These are phyloP conservation scores for Carapus acus DNA, from an alignment of 2,797 vertebrate species.

Conservation along the genomic window DNA sequence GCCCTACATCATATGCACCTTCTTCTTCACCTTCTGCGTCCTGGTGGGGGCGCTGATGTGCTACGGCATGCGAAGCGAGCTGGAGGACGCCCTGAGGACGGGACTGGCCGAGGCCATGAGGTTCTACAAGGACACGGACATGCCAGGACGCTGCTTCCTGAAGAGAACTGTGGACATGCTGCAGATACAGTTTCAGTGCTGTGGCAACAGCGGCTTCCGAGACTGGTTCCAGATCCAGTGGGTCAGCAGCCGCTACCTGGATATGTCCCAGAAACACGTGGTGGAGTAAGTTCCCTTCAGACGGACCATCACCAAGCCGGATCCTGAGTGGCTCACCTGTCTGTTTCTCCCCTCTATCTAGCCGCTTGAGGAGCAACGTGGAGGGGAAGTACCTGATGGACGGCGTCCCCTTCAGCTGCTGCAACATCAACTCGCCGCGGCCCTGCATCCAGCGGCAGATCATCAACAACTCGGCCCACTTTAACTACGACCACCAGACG, in stretches of 20 bases:
- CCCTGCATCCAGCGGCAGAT: constrained; percentile 88
- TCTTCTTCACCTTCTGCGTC: constrained; percentile 87
- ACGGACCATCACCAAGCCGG: neutral
- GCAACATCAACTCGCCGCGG: constrained; percentile 82
- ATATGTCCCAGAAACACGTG: constrained; percentile 82
- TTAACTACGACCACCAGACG: constrained; percentile 81
- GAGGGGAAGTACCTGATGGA: constrained; percentile 84
- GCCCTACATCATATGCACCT: constrained; percentile 85
- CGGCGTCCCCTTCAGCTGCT: constrained; percentile 90
- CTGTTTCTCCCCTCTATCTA: constrained; percentile 38
- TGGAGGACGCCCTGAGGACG: constrained; percentile 79
- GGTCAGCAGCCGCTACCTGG: constrained; percentile 85
- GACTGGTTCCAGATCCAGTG: constrained; percentile 95
- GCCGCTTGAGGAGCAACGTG: constrained; percentile 82
- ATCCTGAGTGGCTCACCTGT: neutral
- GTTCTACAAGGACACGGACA: constrained; percentile 90
- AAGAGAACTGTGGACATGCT: constrained; percentile 84
- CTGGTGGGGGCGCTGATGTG: constrained; percentile 88
- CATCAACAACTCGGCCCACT: constrained; percentile 86
- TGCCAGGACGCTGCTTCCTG: constrained; percentile 84
- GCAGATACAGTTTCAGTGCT: constrained; percentile 88
- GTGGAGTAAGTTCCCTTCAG: constrained; percentile 76
- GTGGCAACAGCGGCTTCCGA: constrained; percentile 82
- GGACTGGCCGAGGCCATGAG: constrained; percentile 80
- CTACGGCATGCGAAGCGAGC: constrained; percentile 80